Evolutionary conservation across 2,113 vertebrate genomes (phyloP), one percentile per base, ranked within the genome.

Genomic region (Sceloporus undulatus): DNA sequence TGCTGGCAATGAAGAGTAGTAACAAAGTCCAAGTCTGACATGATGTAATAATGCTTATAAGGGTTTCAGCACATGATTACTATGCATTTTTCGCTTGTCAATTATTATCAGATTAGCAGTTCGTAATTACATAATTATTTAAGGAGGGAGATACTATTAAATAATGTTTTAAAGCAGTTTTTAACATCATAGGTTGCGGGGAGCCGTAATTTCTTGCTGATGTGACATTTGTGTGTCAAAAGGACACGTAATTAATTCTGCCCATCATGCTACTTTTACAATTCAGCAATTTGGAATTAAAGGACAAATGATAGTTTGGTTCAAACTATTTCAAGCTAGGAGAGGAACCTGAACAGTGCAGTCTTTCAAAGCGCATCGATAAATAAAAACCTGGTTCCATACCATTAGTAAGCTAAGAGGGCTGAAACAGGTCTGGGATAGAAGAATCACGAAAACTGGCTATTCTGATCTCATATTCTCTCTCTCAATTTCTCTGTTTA

Each of bases 1-100:
- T 95, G 85, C 93, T 93, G 88, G 91, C 93, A 91, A 93, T 92
- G 92, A 95, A 94, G 18, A 88, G 91, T 90, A 89, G 77, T 91
- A 84, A 84, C 92, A 91, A 93, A 95, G 82, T 84, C 70, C 79
- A 85, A 90, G 52, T 90, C 82, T 80, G 81, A 82, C 86, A 88
- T 92, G 93, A 92, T 86, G 52, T 66, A 78, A 85, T 86, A 81
- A 87, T 92, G 92, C 92, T 91, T 62, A 1, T 82, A 81, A 84
- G 92, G 93, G 82, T 86, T 88, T 84, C 85, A 82, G 82, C 74
- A 66, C 59, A 2, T 38, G 80, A 91, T 92, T 89, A 82, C 87
- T 90, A 48, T 73, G 76, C 91, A 88, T 93, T 95, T 95, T 90
- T 91, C 4, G 84, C 78, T 89, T 94, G 94, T 95, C 93, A 92